phyloP scores from a whole-genome alignment of 2,797 vertebrate species.

The Neosilurus mollespiculum region DNA sequence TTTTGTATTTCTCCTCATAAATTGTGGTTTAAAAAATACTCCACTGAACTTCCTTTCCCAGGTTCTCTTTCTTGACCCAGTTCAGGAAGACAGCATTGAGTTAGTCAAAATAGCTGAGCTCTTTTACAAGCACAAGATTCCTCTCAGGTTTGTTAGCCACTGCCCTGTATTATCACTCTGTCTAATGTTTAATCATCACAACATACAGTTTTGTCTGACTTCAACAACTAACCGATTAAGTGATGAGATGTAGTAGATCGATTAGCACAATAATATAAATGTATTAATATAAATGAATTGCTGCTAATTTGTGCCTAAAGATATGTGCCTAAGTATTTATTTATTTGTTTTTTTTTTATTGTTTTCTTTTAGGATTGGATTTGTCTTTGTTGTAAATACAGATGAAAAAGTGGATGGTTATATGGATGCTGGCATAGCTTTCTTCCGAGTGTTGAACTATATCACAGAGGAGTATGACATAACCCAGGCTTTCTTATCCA shows the following conservation, averaged over 20 bases:
- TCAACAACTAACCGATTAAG: neutral
- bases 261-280: neutral
- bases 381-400: conserved; percentile 89
- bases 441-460: conserved; percentile 89
- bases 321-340: neutral
- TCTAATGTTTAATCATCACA: conserved; percentile 5
- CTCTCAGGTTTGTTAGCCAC: conserved; percentile 79
- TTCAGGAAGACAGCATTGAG: conserved; percentile 79
- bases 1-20: neutral
- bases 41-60: conserved; percentile 41
- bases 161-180: conserved; percentile 10
- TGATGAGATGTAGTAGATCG: neutral
- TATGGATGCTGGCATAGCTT: conserved; percentile 83
- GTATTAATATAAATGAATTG: neutral
- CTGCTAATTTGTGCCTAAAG: neutral
- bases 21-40: neutral
- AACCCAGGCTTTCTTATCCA: conserved; percentile 82
- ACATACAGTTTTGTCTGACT: neutral
- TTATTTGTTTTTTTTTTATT: conserved; percentile 44
- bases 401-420: conserved; percentile 83
- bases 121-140: conserved; percentile 88
- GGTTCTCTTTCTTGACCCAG: conserved; percentile 85
- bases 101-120: conserved; percentile 87
- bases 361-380: conserved; percentile 83
- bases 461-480: conserved; percentile 83